Conservation (phyloP, 64 coral and sea anemone genomes). For the Dendronephthya gigantea region DNA sequence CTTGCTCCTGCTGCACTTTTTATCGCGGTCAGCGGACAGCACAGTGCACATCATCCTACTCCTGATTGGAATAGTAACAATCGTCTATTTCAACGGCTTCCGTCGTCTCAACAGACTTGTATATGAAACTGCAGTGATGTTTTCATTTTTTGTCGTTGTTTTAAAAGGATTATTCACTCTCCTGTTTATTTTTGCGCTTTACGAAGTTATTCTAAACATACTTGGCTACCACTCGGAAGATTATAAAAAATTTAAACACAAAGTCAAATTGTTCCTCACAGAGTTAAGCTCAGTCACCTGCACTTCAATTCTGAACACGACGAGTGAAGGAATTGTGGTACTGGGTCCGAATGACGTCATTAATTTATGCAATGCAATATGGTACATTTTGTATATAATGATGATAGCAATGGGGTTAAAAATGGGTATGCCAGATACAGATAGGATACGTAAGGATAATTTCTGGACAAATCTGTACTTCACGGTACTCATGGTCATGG, state of each 20-base stretch:
- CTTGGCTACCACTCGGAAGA: not conserved
- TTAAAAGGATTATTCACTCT: not conserved
- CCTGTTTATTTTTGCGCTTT: not conserved
- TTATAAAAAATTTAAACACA: not conserved
- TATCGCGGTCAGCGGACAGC: not conserved
- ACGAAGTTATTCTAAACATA: not conserved
- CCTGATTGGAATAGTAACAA: not conserved
- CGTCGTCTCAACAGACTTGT: not conserved
- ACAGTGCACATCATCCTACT: not conserved
- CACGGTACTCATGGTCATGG: not conserved
- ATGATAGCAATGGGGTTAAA: not conserved
- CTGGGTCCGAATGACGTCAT: not conserved
- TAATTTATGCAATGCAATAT: not conserved
- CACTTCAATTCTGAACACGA: not conserved
- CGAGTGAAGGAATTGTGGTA: not conserved
- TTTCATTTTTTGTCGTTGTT: not conserved
- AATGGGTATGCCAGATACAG: not conserved
- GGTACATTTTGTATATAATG: slow-evolving; percentile 5
- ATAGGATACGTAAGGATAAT: not conserved
- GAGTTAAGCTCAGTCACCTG: not conserved
- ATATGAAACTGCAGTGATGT: not conserved
- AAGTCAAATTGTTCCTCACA: not conserved
- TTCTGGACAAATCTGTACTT: slow-evolving; percentile 1
- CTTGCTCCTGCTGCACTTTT: not conserved
- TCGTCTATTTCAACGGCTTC: not conserved